Conservation (phyloP, 2,888 invertebrate genomes). For the Trilocha varians region DNA sequence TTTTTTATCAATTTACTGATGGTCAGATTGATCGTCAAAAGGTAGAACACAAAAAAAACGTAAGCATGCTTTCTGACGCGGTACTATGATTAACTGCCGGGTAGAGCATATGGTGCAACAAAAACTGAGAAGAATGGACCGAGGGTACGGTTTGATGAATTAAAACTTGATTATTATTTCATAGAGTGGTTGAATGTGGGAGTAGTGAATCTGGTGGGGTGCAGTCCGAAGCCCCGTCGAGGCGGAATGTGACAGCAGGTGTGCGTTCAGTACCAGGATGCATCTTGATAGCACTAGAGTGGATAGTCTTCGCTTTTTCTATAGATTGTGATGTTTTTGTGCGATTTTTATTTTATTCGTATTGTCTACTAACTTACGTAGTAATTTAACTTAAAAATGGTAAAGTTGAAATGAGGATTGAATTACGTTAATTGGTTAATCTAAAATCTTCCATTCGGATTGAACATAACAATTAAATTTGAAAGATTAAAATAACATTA, state of each 20-base stretch:
- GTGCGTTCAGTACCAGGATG: conserved; percentile 25
- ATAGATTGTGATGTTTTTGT: too few relatives aligned
- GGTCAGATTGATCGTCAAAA: conserved; percentile 12
- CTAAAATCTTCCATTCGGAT: too few relatives aligned
- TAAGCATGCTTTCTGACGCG: conserved; percentile 11
- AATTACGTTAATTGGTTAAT: too few relatives aligned
- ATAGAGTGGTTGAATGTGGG: conserved; percentile 10
- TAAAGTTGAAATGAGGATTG: too few relatives aligned
- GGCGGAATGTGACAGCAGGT: conserved; percentile 66
- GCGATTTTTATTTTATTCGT: too few relatives aligned
- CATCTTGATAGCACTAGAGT: neutral
- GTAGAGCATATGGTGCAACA: conserved; percentile 5
- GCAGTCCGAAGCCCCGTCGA: conserved; percentile 45
- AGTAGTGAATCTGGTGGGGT: conserved; percentile 5
- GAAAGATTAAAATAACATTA: too few relatives aligned
- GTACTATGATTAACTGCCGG: conserved; percentile 17
- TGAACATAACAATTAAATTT: too few relatives aligned
- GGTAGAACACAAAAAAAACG: conserved; percentile 5
- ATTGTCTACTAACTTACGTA: too few relatives aligned
- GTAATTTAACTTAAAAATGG: too few relatives aligned
- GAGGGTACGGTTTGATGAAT: conserved; percentile 19
- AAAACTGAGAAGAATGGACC: conserved; percentile 13
- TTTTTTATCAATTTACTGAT: conserved; percentile 10
- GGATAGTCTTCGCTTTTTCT: too few relatives aligned
- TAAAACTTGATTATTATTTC: conserved; percentile 25